Conservation (phyloP, 2,888 invertebrate genomes). For the Meliscaeva auricollis region DNA sequence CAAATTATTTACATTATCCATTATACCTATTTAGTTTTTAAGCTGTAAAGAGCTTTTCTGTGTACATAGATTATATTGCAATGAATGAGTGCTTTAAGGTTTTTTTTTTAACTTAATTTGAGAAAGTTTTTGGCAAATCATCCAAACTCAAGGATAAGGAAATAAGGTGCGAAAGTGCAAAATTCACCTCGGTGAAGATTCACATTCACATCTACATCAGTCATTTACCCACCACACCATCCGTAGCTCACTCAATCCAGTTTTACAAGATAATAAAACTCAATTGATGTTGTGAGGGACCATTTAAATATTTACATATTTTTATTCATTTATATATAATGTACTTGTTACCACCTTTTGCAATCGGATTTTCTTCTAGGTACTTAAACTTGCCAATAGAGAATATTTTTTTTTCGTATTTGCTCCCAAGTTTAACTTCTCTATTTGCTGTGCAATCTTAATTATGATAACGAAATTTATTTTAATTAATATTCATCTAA, state of each 20-base stretch:
- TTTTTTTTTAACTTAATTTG: not conserved
- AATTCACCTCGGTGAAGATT: not conserved
- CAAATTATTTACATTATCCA: not conserved
- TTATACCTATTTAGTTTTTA: not conserved
- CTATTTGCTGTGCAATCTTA: not conserved
- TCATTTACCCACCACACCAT: too few relatives aligned
- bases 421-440: too few relatives aligned
- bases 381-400: too few relatives aligned
- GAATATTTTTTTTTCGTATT: too few relatives aligned
- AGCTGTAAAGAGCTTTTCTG: not conserved
- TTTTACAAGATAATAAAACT: too few relatives aligned
- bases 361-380: too few relatives aligned
- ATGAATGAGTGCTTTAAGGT: not conserved
- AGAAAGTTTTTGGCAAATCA: slow-evolving; percentile 9
- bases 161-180: not conserved
- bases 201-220: not conserved
- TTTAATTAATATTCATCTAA: slow-evolving; percentile 6
- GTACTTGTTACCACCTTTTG: not conserved
- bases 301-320: not conserved
- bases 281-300: not conserved
- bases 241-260: too few relatives aligned
- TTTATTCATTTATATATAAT: not conserved
- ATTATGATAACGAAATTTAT: not conserved
- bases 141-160: slow-evolving; percentile 7
- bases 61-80: not conserved